phyloP scores from a whole-genome alignment of 2,888 invertebrate species.

The Ophion ellenae region DNA sequence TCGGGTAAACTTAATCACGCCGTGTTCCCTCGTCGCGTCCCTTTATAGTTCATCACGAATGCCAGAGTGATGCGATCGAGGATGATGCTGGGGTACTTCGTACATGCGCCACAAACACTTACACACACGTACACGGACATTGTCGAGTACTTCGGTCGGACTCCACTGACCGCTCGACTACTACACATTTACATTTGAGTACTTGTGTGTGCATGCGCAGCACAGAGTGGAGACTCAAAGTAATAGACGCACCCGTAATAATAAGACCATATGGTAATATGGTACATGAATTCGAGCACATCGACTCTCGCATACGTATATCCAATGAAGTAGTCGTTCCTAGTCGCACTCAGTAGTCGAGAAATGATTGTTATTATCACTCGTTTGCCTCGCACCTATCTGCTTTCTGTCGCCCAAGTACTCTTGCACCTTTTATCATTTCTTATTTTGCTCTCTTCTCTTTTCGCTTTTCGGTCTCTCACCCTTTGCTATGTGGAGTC shows the following conservation, averaged over 20 bases:
- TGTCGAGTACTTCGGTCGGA: too few relatives aligned
- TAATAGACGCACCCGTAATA: constrained; percentile 42
- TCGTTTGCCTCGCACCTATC: constrained; percentile 15
- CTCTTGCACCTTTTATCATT: neutral
- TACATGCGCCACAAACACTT: neutral
- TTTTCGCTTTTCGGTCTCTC: constrained; percentile 13
- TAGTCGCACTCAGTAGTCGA: neutral
- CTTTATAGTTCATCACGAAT: constrained; percentile 71
- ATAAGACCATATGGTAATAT: constrained; percentile 52
- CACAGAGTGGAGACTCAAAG: constrained; percentile 12
- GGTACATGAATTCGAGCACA: constrained; percentile 36
- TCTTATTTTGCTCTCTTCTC: neutral
- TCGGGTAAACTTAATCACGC: constrained; percentile 74
- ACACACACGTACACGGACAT: neutral
- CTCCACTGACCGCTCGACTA: neutral
- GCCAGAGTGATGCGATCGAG: constrained; percentile 56
- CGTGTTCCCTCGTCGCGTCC: constrained; percentile 58
- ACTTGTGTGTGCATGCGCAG: neutral
- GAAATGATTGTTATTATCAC: constrained; percentile 29
- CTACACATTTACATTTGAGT: neutral
- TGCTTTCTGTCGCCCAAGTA: neutral
- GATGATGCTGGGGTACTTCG: constrained; percentile 29
- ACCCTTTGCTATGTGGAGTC: constrained; percentile 22
- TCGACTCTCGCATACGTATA: constrained; percentile 10
- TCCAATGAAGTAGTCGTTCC: neutral